Conservation (phyloP, 2,113 vertebrate species). For the Hippocampus comes region DNA sequence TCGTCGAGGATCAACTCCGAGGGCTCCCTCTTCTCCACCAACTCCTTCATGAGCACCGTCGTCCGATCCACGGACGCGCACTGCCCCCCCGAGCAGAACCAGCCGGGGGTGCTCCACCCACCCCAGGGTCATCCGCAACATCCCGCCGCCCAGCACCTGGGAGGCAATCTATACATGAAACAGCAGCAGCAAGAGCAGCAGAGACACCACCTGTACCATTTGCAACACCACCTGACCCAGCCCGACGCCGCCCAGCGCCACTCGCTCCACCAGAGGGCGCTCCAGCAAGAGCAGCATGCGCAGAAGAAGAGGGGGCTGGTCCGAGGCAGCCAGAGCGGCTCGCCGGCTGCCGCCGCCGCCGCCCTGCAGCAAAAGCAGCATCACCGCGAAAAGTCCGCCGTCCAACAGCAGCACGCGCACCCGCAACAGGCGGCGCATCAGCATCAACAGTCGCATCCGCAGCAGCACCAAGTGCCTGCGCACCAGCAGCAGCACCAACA, state of each 20-base stretch:
- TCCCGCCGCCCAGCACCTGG: slow-evolving; percentile 77
- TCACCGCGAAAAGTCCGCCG: not conserved
- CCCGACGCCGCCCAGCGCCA: slow-evolving; percentile 81
- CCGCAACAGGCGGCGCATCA: slow-evolving; percentile 59
- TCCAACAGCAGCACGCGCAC: slow-evolving; percentile 79
- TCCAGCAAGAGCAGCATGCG: slow-evolving; percentile 85
- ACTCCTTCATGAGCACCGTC: slow-evolving; percentile 78
- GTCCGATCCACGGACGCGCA: slow-evolving; percentile 81
- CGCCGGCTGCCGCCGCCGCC: slow-evolving; percentile 69
- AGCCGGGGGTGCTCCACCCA: slow-evolving; percentile 76
- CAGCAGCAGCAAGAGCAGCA: slow-evolving; percentile 72
- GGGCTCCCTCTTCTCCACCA: slow-evolving; percentile 79
- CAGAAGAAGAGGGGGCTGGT: slow-evolving; percentile 91
- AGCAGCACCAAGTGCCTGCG: slow-evolving; percentile 74
- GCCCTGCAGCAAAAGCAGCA: slow-evolving; percentile 1
- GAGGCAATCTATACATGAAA: slow-evolving; percentile 85
- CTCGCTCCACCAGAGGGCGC: slow-evolving; percentile 82
- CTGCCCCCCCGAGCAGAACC: slow-evolving; percentile 81
- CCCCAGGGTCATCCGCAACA: slow-evolving; percentile 82
- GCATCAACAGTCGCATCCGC: slow-evolving; percentile 61
- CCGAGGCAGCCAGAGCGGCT: slow-evolving; percentile 77
- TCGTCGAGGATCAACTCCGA: slow-evolving; percentile 79
- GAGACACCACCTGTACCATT: slow-evolving; percentile 88
- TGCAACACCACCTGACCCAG: slow-evolving; percentile 86
- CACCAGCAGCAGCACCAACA: slow-evolving; percentile 84